These are phyloP conservation scores for Rhopalosiphum nymphaeae DNA, from an alignment of 2,888 invertebrate species.

Conservation along the genomic window DNA sequence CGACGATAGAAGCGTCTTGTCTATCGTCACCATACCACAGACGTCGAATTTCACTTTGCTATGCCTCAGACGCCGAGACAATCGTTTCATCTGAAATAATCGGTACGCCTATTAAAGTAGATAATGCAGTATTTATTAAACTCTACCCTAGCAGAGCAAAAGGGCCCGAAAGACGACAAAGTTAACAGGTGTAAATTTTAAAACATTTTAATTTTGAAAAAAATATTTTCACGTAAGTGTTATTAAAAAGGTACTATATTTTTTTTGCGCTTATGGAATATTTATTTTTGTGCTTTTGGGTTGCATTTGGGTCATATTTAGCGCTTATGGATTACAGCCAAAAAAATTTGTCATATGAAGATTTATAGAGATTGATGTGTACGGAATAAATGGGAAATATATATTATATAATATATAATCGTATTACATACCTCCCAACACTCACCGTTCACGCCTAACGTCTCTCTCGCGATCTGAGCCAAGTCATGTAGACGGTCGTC, in stretches of 20 bases:
- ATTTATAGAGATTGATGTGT: neutral
- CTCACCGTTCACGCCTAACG: neutral
- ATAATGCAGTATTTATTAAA: neutral
- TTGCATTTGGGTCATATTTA: no score
- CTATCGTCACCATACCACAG: conserved; percentile 63
- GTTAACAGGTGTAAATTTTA: neutral
- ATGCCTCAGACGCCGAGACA: conserved; percentile 53
- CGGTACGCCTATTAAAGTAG: neutral
- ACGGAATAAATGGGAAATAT: neutral
- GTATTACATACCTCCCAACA: conserved; percentile 54
- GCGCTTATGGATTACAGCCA: no score
- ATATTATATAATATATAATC: neutral
- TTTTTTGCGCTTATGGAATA: no score
- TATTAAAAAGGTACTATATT: no score
- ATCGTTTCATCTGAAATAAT: conserved; percentile 60
- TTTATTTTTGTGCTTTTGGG: no score
- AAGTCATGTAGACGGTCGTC: conserved; percentile 50
- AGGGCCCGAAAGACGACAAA: neutral
- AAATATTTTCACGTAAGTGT: no score
- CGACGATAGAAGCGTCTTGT: conserved; percentile 64
- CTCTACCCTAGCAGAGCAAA: neutral
- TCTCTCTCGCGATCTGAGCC: conserved; percentile 1
- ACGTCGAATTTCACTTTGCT: conserved; percentile 64
- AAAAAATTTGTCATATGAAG: neutral
- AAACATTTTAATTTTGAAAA: no score